Conservation (phyloP, 2,113 vertebrate species). For the Albula glossodonta region DNA sequence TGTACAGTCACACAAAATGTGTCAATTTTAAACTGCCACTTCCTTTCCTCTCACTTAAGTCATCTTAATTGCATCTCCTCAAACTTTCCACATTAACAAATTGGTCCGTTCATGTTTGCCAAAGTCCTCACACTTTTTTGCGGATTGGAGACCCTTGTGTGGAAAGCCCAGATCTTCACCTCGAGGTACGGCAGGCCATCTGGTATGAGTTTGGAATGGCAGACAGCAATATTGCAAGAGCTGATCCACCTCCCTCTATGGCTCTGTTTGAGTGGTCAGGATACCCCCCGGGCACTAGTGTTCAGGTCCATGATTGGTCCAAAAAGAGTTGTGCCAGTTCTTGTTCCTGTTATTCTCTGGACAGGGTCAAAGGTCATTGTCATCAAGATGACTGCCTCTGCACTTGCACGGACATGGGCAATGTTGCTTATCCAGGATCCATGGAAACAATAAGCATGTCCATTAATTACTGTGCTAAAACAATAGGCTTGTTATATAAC, state of each 20-base stretch:
- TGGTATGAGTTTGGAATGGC: background rate
- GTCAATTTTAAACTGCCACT: background rate
- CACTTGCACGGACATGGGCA: background rate
- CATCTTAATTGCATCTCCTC: background rate
- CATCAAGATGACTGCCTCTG: constrained; percentile 13
- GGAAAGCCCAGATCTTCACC: background rate
- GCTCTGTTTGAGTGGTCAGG: background rate
- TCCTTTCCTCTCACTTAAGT: background rate
- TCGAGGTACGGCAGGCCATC: background rate
- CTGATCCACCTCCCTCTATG: background rate
- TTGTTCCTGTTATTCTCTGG: background rate
- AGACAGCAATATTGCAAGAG: background rate
- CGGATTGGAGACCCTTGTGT: background rate
- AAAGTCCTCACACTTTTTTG: background rate
- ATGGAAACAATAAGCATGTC: background rate
- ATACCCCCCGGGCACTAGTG: background rate
- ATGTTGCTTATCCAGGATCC: background rate
- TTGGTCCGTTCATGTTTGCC: background rate
- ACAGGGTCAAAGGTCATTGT: constrained; percentile 5
- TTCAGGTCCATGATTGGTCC: background rate
- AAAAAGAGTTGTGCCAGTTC: background rate
- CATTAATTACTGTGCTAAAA: background rate
- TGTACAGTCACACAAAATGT: background rate
- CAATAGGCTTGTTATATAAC: background rate
- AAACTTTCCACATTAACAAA: background rate